phyloP scores from a whole-genome alignment of 2,888 invertebrate genomes.

The Macrophya alboannulata region DNA sequence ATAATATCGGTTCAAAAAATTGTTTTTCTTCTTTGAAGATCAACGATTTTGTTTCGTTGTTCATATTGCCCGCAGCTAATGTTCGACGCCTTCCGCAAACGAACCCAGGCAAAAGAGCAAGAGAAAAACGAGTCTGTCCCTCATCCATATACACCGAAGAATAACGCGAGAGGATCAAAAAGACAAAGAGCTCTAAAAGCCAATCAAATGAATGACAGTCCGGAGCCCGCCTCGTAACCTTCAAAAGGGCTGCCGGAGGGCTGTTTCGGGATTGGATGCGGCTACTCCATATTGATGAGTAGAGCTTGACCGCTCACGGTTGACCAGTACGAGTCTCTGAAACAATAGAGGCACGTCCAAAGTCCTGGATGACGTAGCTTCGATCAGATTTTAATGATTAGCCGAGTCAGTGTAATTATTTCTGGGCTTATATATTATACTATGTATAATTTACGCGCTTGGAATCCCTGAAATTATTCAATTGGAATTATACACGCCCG shows the following conservation, averaged over 20 bases:
- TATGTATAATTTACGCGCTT: neutral
- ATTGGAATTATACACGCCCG: neutral
- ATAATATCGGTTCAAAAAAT: neutral
- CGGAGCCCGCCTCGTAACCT: slow-evolving; percentile 74
- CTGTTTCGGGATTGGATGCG: slow-evolving; percentile 75
- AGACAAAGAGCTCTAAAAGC: slow-evolving; percentile 73
- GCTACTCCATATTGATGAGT: slow-evolving; percentile 79
- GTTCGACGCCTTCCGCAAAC: neutral
- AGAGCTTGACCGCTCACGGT: slow-evolving; percentile 65
- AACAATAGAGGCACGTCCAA: slow-evolving; percentile 68
- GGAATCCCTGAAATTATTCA: slow-evolving; percentile 4
- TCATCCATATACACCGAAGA: slow-evolving; percentile 26
- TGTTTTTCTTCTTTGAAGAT: neutral
- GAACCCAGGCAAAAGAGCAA: neutral
- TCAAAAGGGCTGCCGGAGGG: slow-evolving; percentile 77
- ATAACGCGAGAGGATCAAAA: slow-evolving; percentile 65
- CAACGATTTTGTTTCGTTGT: neutral
- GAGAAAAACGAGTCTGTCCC: neutral
- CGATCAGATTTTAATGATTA: slow-evolving; percentile 66
- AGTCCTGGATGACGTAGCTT: slow-evolving; percentile 57
- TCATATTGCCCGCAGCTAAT: neutral
- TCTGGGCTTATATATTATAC: neutral
- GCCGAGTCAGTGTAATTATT: slow-evolving; percentile 54
- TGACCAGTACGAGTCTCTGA: slow-evolving; percentile 64
- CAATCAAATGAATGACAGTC: slow-evolving; percentile 80